phyloP scores from a whole-genome alignment of 1,140 invertebrate genomes.

The Psix sp. region DNA sequence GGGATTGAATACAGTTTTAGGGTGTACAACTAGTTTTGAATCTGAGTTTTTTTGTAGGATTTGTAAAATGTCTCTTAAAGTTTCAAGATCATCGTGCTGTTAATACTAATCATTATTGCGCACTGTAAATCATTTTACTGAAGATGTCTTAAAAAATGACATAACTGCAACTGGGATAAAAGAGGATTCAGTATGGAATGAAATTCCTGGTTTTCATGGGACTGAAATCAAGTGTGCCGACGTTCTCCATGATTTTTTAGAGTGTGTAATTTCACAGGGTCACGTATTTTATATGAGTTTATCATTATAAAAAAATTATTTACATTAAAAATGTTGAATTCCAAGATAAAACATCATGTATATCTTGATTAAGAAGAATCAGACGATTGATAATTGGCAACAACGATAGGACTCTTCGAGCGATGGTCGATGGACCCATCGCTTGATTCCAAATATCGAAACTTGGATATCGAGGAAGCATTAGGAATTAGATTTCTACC shows the following conservation, averaged over 20 bases:
- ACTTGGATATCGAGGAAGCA: too few species aligned
- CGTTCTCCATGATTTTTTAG: conserved; percentile 39
- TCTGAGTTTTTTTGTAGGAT: neutral
- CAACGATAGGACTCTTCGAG: too few species aligned
- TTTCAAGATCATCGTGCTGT: neutral
- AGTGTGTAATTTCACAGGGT: conserved; percentile 28
- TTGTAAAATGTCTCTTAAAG: neutral
- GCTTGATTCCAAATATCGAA: too few species aligned
- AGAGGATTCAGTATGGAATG: conserved; percentile 44
- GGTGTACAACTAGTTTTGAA: neutral
- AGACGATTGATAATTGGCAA: too few species aligned
- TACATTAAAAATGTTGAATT: conserved; percentile 21
- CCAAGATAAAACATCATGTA: conserved; percentile 31
- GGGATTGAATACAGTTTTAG: conserved; percentile 2
- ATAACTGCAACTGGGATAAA: conserved; percentile 29
- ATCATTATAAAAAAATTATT: conserved; percentile 34
- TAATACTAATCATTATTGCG: neutral
- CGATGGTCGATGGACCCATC: too few species aligned
- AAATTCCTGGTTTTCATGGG: conserved; percentile 26
- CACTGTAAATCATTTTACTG: neutral
- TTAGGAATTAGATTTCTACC: too few species aligned
- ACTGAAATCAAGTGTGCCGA: conserved; percentile 47
- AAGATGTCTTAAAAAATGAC: conserved; percentile 31
- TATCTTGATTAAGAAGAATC: conserved; percentile 26
- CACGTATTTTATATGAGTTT: conserved; percentile 13